Base-by-base conservation (phyloP, 2,888 invertebrate genomes). In the Agonum fuliginosum region DNA sequence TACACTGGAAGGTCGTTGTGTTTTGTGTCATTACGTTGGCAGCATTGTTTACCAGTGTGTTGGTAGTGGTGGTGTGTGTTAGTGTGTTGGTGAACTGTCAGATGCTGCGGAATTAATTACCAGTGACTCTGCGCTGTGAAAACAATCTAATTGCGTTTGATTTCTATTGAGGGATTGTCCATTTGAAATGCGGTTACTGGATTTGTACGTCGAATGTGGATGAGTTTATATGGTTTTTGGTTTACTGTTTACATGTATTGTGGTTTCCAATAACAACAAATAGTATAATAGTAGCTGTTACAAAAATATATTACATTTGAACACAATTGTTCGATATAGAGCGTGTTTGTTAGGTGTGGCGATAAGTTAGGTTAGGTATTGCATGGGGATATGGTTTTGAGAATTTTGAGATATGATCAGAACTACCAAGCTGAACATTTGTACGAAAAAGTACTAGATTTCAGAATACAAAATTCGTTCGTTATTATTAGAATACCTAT, bases 141-240 rank as follows among this genome's bases (percentile, higher is more conserved):
- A 70, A 70, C 46, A 46, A 70, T 70, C 43, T 70, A 46, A 70
- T 70, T 70, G 70, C 70, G 27, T 70, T 70, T 22, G 43, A 46
- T 24, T 41, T 37, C 67, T 67, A 67, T 67, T 37, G 67, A 67
- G 20, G 67, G 41, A 67, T 67, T 67, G 67, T 22, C 12, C 22
- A 22, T 20, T 67, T 67, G 37, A 22, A 37, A 22, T 67, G 37
- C 41, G 37, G 37, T 22, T 37, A 30, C 17, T 62, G 58, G 12
- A 14, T 5, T 2, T 46, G 6, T 3, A 37, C 37, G n/a, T n/a
- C 37, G 37, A n/a, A 2, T 8, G n/a, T 37, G 10, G 12, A 37
- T 37, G 37, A 30, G 30, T 30, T 30, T 5, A 30, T 30, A 30
- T 30, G 37, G 37, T 37, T 37, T 37, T 37, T 37, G 37, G 37